Percentiles rank a stretch among this genome's conserved stretches.
These are phyloP conservation scores for Ammodytes dubius DNA, from an alignment of 2,113 vertebrate species.

Conservation along the genomic window DNA sequence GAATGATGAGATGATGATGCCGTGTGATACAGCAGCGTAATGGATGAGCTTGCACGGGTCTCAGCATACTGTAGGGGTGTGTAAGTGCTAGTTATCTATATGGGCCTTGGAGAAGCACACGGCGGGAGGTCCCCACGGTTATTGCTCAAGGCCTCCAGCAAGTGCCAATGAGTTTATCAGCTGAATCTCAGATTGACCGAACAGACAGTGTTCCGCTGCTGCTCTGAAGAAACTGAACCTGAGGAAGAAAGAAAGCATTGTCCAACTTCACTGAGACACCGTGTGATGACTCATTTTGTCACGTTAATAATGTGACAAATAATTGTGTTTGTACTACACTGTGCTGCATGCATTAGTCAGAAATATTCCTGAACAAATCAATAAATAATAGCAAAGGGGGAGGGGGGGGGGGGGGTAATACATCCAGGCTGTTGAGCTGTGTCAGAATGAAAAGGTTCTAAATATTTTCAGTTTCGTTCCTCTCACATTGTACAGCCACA, in stretches of 20 bases:
- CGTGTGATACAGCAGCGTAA: conserved; percentile 39
- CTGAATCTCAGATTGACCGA: conserved; percentile 68
- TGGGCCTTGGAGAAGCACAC: conserved; percentile 59
- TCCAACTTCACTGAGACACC: conserved; percentile 46
- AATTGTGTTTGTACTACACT: conserved; percentile 1
- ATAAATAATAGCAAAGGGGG: background rate
- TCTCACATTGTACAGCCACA: background rate
- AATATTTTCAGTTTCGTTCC: background rate
- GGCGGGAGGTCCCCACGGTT: conserved; percentile 64
- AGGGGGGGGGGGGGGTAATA: background rate
- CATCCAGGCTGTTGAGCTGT: background rate
- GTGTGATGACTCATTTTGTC: conserved; percentile 13
- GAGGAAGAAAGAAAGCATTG: conserved; percentile 39
- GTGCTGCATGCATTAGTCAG: background rate
- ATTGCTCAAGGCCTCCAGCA: conserved; percentile 70
- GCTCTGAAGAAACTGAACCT: conserved; percentile 25
- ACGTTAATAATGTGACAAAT: no score
- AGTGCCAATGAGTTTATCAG: conserved; percentile 79
- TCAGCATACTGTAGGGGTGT: conserved; percentile 28
- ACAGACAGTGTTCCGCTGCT: conserved; percentile 48
- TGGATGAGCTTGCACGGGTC: conserved; percentile 37
- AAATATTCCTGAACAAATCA: background rate
- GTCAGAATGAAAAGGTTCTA: background rate
- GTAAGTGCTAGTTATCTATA: conserved; percentile 57
- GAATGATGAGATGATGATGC: conserved; percentile 46